These are phyloP conservation scores for Nephrotoma appendiculata DNA, from an alignment of 2,888 invertebrate genomes.

Conservation along the genomic window DNA sequence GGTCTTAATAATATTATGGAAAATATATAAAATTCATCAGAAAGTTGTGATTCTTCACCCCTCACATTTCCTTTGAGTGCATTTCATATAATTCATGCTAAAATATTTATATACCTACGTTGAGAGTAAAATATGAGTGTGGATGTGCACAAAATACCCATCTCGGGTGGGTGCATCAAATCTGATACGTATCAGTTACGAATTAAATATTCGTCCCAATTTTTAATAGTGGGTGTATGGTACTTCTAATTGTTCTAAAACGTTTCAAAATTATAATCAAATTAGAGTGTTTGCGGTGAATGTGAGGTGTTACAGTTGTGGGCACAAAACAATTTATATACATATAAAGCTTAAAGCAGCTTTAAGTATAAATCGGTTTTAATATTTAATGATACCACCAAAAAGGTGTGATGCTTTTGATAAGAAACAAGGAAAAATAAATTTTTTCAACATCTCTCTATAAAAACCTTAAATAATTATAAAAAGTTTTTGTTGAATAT, in stretches of 20 bases:
- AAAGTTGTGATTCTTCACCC: no score
- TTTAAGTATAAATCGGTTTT: not conserved
- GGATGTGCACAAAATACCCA: no score
- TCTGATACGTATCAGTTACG: no score
- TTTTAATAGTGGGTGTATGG: not conserved
- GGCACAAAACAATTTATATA: not conserved
- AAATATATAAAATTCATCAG: no score
- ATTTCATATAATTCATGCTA: no score
- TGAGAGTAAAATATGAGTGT: no score
- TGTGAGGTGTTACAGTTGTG: not conserved
- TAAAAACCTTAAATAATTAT: not conserved
- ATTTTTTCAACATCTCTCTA: not conserved
- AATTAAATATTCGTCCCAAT: no score
- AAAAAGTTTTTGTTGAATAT: no score
- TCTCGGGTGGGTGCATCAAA: no score
- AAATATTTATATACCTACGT: no score
- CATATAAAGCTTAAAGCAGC: not conserved
- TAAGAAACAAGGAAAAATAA: not conserved
- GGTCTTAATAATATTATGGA: no score
- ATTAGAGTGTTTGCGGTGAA: not conserved
- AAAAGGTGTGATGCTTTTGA: not conserved
- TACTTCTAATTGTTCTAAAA: not conserved
- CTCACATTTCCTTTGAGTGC: no score
- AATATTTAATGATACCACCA: not conserved
- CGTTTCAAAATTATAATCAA: not conserved